Percentiles rank a stretch among this genome's conserved stretches.
Evolutionary conservation across 2,113 vertebrate species (phyloP).

Genomic region (Canis aureus): DNA sequence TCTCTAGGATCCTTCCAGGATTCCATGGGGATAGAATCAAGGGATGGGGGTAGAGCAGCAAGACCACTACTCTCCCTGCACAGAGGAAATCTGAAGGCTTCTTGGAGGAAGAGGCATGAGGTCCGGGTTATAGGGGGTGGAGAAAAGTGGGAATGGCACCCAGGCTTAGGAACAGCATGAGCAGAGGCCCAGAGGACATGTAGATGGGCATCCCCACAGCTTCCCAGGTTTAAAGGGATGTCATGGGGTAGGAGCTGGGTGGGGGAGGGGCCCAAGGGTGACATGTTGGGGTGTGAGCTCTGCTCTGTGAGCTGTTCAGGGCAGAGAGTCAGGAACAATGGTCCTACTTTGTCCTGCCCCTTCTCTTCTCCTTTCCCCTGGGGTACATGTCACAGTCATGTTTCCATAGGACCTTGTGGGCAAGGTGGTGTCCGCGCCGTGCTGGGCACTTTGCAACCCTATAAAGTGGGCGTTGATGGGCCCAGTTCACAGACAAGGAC

Average conservation of each 20-base stretch:
- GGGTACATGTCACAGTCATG: rapidly evolving
- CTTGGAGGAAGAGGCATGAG: neutral
- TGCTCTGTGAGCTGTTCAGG: neutral
- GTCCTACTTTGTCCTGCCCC: neutral
- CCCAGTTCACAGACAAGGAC: neutral
- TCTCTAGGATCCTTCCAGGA: constrained; percentile 19
- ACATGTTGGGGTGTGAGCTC: neutral
- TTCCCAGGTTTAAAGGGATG: neutral
- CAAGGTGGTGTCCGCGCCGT: rapidly evolving
- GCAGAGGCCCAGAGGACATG: neutral
- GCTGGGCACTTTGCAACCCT: neutral
- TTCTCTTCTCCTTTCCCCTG: neutral
- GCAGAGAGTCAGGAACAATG: neutral
- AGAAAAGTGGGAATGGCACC: neutral
- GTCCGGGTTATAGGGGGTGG: neutral
- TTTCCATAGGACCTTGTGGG: neutral
- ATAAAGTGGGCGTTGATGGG: neutral
- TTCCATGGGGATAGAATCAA: neutral
- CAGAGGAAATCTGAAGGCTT: neutral
- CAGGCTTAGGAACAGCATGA: neutral
- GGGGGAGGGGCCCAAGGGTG: neutral
- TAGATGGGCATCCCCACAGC: neutral
- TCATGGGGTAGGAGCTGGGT: neutral
- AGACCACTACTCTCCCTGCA: neutral
- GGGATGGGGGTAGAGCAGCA: neutral